These are phyloP conservation scores for Mastomys natalensis DNA, from an alignment of 2,113 vertebrate species.

Conservation along the genomic window DNA sequence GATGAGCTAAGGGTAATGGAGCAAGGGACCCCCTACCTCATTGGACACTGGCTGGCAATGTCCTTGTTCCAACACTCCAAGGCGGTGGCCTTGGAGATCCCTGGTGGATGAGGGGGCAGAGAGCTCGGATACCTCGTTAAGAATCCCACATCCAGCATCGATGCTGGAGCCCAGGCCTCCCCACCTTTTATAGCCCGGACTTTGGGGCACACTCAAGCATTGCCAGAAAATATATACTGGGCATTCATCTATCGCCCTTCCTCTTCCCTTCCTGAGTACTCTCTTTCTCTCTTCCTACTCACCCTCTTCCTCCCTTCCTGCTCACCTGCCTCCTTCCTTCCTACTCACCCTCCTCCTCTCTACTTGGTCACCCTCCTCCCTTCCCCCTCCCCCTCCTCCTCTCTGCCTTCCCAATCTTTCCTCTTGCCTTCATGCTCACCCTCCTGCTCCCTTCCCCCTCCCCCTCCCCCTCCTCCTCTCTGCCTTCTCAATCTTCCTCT, in stretches of 20 bases:
- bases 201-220: neutral
- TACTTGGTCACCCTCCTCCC: neutral
- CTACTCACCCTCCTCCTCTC: neutral
- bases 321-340: neutral
- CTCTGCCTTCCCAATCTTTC: too few species aligned
- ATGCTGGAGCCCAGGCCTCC: neutral
- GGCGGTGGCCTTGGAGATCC: too few species aligned
- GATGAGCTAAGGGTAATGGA: neutral
- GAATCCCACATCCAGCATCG: neutral
- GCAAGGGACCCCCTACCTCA: neutral
- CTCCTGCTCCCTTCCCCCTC: neutral
- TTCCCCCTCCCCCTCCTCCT: neutral
- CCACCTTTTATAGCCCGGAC: neutral
- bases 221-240: neutral
- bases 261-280: neutral
- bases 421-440: too few species aligned
- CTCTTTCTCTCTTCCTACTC: neutral
- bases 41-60: too few species aligned
- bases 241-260: neutral
- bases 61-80: rapidly evolving
- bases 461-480: too few species aligned
- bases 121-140: neutral
- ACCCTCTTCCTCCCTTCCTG: neutral
- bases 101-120: neutral
- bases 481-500: too few species aligned